Percentiles rank a stretch among this genome's conserved stretches.
Evolutionary conservation across 35 echinoderm and acorn worm species (phyloP).

Genomic region (Acanthaster planci): DNA sequence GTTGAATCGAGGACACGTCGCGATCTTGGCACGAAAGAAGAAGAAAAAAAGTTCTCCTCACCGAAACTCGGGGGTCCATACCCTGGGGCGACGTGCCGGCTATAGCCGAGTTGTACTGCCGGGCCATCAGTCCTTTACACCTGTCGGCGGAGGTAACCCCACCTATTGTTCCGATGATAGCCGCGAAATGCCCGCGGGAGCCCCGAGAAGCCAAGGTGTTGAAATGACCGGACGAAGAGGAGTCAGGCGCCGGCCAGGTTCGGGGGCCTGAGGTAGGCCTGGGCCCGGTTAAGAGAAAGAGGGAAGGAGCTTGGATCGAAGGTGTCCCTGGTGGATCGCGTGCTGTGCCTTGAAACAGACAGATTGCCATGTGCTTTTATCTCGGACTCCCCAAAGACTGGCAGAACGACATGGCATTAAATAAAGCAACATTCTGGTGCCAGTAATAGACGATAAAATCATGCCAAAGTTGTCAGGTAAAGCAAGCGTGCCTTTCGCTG

Average conservation of each 20-base stretch:
- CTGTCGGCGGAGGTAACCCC: slow-evolving; percentile 1
- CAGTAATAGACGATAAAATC: too few species aligned
- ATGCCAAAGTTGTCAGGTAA: too few species aligned
- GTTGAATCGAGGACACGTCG: neutral
- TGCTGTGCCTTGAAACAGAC: neutral
- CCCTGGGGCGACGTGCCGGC: slow-evolving; percentile 1
- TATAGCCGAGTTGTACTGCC: neutral
- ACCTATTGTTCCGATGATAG: slow-evolving; percentile 27
- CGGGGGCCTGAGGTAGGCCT: neutral
- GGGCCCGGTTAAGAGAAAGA: neutral
- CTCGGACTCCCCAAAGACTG: too few species aligned
- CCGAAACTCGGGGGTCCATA: neutral
- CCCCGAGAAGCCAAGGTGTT: neutral
- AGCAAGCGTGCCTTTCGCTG: too few species aligned
- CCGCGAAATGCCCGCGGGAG: neutral
- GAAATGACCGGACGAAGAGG: slow-evolving; percentile 4
- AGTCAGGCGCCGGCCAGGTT: slow-evolving; percentile 10
- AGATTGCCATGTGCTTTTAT: too few species aligned
- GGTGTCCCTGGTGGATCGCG: slow-evolving; percentile 9
- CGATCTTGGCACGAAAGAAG: neutral
- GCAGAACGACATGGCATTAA: too few species aligned
- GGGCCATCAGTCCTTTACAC: slow-evolving; percentile 8
- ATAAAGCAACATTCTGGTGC: too few species aligned
- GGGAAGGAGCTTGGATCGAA: neutral
- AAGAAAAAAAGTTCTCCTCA: neutral